Base-by-base conservation (phyloP, 1,140 invertebrate species). In the Psilanteris sp. region DNA sequence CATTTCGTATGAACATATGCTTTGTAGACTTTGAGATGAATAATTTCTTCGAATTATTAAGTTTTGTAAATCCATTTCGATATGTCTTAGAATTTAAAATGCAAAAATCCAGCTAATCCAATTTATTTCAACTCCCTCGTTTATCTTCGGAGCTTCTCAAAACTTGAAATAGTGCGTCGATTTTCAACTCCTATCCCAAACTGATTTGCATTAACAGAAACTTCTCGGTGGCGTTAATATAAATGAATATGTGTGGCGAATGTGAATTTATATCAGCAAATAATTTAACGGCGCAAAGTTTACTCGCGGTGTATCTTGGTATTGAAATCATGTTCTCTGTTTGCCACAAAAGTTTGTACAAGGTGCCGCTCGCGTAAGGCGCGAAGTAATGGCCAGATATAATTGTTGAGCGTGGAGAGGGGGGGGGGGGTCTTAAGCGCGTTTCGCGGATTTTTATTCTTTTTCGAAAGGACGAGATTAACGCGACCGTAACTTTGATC, bases 191-290 rank as follows among this genome's bases (percentile, higher is more conserved):
- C 10, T 7, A 1, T 8, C 1, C 5, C 10, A 1, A 9, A 1
- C 4, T 7, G 14, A 34, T 34, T 34, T 13, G 1, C 37, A 11
- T 41, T 41, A 22, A 41, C 20, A 22, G 6, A 41, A 41, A 41
- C 37, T 41, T 41, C 10, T 41, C 5, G 16, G 10, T 15, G 18
- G n/a, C 37, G 9, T 41, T 52, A 52, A 52, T 52, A 26, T 32
- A n/a, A n/a, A 52, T n/a, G 32, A 26, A 26, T 52, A 24, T 26
- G 32, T 43, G 15, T 14, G 27, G 27, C 8, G 27, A 18, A 43
- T 43, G 43, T 57, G 52, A 59, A 59, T 59, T 44, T 59, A 43
- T 43, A 44, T 32, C 37, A 44, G 54, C 39, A 16, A 59, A 59
- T 59, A 34, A 44, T 43, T 43, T 31, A 31, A 31, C 14, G 7